Base-by-base conservation (phyloP, 2,797 vertebrate genomes). In the Thalassophryne amazonica region DNA sequence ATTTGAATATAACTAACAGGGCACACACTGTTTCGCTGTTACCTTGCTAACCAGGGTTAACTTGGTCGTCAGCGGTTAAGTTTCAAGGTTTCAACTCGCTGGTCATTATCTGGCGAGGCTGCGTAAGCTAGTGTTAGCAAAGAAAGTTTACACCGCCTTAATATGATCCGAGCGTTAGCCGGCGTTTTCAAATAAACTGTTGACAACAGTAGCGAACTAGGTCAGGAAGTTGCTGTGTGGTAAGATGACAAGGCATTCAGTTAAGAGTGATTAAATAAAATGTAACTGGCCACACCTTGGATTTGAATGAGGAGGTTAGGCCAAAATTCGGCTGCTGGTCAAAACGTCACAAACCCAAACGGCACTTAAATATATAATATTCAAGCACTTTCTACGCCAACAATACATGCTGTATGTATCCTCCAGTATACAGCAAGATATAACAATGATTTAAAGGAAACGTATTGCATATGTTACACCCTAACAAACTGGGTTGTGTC, bases 211-310 rank as follows among this genome's bases (percentile, higher is more conserved):
- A 27, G 23, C 33, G 39, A 13, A n/a, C n/a, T 23, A 28, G 13
- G 19, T 55, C 40, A 25, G 32, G 13, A 21, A 32, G 41, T 29
- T 32, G 62, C 41, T 56, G 40, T 28, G 42, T 15, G 51, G 35
- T 35, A 43, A 47, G 22, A 15, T 76, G 66, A 41, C 27, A 65
- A 66, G n/a, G 41, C 32, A 40, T 8, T 40, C 19, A 70, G 38
- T 57, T 21, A 62, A 54, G 56, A 67, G 53, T 49, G 54, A 69
- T 80, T 74, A 69, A 81, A 56, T 45, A 72, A 71, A 74, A n/a
- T n/a, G 78, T 80, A 72, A 75, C 80, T 78, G 85, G 74, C 85
- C 86, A 88, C 86, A 88, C 86, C 87, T 89, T 83, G 81, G 64
- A 80, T 82, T 78, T 78, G 64, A 82, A 85, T 76, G 60, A 80